Base-by-base conservation (phyloP, 2,888 invertebrate species). In the Lacanobia oleracea region DNA sequence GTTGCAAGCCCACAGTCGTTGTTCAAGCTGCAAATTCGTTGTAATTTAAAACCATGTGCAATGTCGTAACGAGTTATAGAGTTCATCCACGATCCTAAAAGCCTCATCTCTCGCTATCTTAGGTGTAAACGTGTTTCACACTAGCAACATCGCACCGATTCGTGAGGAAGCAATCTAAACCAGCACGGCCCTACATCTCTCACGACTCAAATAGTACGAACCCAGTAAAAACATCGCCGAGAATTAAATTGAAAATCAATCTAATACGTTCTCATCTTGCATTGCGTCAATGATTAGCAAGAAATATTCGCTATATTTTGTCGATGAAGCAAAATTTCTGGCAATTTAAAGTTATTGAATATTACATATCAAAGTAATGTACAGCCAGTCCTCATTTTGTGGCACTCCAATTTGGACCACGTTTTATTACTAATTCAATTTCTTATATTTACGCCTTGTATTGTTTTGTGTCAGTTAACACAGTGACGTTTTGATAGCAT, bases 181-280 rank as follows among this genome's bases (percentile, higher is more conserved):
- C 63, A 79, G 83, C 89, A 88, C 85, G 87, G 82, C 80, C 75
- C 70, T 66, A 57, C 71, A 72, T 67, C 63, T 73, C 65, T 77
- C 79, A 81, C 84, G 76, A 75, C 77, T 51, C 48, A 62, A 68
- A 62, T 54, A 27, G 71, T 71, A 57, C 43, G 61, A 67, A 66
- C 57, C 40, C 56, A 57, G 65, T 59, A 84, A 81, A 82, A 84
- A 82, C 78, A 75, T 60, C 60, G 71, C 60, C 76, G 70, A 81
- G 71, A 77, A 81, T 79, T 82, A 85, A 86, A 89, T 89, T 89
- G 79, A 87, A 87, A 89, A 86, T 84, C 86, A 84, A 74, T 77
- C 63, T 75, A 68, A 75, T 83, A 69, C 75, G 72, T 84, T 82
- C 81, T 72, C 82, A 82, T 81, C 79, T 81, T 56, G 64, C 70